These are phyloP conservation scores for Belonocnema kinseyi DNA, from an alignment of 1,140 invertebrate species.

Conservation along the genomic window DNA sequence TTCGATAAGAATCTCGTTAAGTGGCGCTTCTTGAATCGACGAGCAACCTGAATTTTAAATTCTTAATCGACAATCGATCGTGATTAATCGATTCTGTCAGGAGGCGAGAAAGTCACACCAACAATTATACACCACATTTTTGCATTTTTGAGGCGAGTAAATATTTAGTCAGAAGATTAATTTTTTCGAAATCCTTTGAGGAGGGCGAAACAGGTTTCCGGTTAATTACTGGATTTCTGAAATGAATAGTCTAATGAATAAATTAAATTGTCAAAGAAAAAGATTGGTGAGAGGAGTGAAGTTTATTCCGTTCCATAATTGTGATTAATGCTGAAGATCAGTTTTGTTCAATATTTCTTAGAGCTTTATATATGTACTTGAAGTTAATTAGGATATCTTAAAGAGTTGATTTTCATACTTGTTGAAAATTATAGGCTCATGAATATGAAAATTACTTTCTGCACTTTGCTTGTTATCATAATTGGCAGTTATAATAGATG, in stretches of 20 bases:
- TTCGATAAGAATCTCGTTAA: constrained; percentile 39
- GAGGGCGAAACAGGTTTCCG: background rate
- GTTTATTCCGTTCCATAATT: background rate
- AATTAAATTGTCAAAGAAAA: background rate
- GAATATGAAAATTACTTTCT: no score
- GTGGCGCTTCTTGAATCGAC: constrained; percentile 27
- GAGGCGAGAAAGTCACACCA: background rate
- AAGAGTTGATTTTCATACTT: no score
- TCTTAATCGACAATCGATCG: constrained; percentile 30
- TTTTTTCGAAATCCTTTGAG: background rate
- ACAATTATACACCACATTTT: background rate
- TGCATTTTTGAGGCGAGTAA: background rate
- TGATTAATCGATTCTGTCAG: constrained; percentile 28
- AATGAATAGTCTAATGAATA: background rate
- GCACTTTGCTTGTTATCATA: no score
- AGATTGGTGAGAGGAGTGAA: background rate
- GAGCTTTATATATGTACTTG: no score
- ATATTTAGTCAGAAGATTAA: background rate
- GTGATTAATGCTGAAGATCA: no score
- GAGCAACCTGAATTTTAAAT: constrained; percentile 37
- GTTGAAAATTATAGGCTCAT: no score
- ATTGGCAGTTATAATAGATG: no score
- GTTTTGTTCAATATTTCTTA: no score
- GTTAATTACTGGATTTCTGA: background rate
- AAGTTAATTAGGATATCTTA: no score